Evolutionary conservation across 2,888 invertebrate species (phyloP).

Genomic region (Pyrochroa serraticornis): DNA sequence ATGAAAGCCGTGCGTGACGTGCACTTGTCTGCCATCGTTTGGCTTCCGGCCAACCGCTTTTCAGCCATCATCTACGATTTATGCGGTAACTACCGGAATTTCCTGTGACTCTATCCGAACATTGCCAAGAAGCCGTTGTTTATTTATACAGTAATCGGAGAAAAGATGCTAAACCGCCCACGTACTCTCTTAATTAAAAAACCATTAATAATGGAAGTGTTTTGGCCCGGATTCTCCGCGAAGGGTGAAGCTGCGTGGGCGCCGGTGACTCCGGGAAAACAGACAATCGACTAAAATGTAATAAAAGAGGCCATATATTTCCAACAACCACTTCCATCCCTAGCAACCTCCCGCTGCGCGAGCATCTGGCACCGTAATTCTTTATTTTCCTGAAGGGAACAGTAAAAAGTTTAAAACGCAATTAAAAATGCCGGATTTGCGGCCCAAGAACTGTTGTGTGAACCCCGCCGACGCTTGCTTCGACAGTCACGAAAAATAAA

Average conservation of each 20-base stretch:
- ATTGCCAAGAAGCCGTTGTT: conserved; percentile 19
- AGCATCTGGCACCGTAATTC: conserved; percentile 34
- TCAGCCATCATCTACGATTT: conserved; percentile 24
- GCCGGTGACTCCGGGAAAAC: conserved; percentile 24
- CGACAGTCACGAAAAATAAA: conserved; percentile 13
- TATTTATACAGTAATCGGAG: conserved; percentile 23
- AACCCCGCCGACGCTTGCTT: conserved; percentile 11
- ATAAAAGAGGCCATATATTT: conserved; percentile 43
- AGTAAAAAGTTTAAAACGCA: conserved; percentile 14
- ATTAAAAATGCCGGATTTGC: conserved; percentile 7
- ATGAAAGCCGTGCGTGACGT: conserved; percentile 22
- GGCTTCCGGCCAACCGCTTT: conserved; percentile 30
- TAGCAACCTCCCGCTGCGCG: conserved; percentile 38
- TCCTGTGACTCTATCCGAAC: conserved; percentile 34
- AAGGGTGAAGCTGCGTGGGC: conserved; percentile 4
- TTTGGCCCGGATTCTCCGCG: too few species aligned
- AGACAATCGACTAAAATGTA: conserved; percentile 36
- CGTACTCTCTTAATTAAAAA: too few species aligned
- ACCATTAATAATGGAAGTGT: background rate
- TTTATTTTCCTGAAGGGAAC: conserved; percentile 23
- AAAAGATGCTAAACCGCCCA: too few species aligned
- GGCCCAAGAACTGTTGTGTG: conserved; percentile 20
- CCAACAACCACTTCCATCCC: conserved; percentile 31
- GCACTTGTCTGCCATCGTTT: conserved; percentile 30
- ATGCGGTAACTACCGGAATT: conserved; percentile 40